These are phyloP conservation scores for Anaspis maculata DNA, from an alignment of 2,888 invertebrate genomes.

Conservation along the genomic window DNA sequence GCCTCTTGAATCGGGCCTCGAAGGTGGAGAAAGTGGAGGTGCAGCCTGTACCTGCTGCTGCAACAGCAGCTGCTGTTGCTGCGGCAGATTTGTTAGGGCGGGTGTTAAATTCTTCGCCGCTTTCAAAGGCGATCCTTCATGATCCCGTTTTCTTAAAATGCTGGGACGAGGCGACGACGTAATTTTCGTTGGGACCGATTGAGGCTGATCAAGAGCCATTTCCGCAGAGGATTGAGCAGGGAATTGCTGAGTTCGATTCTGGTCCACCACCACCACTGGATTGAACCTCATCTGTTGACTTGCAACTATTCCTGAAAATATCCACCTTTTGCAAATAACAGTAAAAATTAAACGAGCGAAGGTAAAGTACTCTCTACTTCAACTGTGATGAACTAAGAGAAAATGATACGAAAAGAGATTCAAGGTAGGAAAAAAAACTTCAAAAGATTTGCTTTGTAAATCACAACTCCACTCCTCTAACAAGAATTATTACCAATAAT, in stretches of 20 bases:
- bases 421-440: no score
- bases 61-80: no score
- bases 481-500: no score
- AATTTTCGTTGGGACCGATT: conserved; percentile 26
- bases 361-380: no score
- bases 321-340: no score
- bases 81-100: conserved; percentile 33
- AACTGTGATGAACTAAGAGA: no score
- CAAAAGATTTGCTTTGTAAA: no score
- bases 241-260: conserved; percentile 24
- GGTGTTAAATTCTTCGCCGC: conserved; percentile 54
- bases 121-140: conserved; percentile 63
- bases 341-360: no score
- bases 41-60: conserved; percentile 18
- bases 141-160: conserved; percentile 80
- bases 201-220: conserved; percentile 18
- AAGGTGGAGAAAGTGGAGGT: conserved; percentile 36
- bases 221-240: conserved; percentile 11
- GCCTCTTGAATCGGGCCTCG: conserved; percentile 39
- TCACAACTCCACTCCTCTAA: no score
- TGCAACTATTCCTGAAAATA: conserved; percentile 21
- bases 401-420: no score
- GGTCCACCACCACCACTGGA: conserved; percentile 42
- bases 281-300: conserved; percentile 39
- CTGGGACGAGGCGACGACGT: conserved; percentile 64